Evolutionary conservation across 2,113 vertebrate species (phyloP).

Genomic region (Sebastes schlegelii): DNA sequence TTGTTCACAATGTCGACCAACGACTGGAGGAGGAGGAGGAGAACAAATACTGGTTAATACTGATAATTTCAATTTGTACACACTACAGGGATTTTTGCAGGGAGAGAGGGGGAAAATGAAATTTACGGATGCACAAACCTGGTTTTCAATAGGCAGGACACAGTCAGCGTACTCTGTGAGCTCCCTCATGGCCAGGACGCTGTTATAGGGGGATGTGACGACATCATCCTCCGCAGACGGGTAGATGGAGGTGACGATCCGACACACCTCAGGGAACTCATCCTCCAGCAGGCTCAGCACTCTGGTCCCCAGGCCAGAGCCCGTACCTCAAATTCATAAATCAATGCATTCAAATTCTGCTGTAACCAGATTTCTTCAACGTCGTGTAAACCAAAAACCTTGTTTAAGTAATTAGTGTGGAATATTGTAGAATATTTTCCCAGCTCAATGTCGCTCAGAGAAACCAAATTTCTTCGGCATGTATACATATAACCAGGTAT

Average conservation of each 20-base stretch:
- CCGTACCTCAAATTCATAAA: constrained; percentile 87
- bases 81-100: neutral
- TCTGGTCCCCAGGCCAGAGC: constrained; percentile 95
- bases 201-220: constrained; percentile 98
- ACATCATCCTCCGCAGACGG: constrained; percentile 96
- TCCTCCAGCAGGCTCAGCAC: constrained; percentile 93
- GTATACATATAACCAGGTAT: neutral
- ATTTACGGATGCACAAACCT: constrained; percentile 82
- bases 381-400: neutral
- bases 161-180: constrained; percentile 96
- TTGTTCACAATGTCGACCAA: constrained; percentile 95
- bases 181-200: constrained; percentile 94
- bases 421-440: neutral
- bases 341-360: neutral
- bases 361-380: neutral
- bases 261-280: constrained; percentile 95
- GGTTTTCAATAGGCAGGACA: constrained; percentile 95
- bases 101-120: neutral
- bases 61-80: neutral
- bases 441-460: neutral
- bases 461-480: neutral
- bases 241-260: constrained; percentile 93
- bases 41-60: neutral
- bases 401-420: neutral
- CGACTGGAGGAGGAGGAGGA: constrained; percentile 84